phyloP scores from a whole-genome alignment of 2,888 invertebrate species.

The Cabera pusaria region DNA sequence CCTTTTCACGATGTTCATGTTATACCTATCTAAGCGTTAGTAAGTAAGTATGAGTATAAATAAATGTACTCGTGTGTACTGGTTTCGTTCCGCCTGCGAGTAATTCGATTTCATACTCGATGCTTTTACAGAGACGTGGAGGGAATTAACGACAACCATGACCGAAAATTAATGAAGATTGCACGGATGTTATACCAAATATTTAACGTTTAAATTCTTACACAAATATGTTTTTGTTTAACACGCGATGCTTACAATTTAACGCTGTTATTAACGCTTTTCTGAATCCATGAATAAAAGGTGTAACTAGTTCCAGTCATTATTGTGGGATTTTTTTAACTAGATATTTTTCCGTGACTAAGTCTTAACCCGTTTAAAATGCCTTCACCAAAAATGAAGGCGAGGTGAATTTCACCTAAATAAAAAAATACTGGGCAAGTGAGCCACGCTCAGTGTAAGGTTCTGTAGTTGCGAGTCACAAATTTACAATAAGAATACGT shows the following conservation, averaged over 20 bases:
- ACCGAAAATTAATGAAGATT: conserved; percentile 61
- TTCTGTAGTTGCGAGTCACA: too few species aligned
- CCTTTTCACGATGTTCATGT: too few species aligned
- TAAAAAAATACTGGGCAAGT: too few species aligned
- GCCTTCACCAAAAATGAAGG: too few species aligned
- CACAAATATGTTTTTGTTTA: conserved; percentile 41
- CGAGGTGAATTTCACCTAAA: too few species aligned
- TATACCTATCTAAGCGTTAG: neutral
- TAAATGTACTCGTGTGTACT: conserved; percentile 38
- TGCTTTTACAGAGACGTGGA: conserved; percentile 59
- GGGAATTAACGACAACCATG: conserved; percentile 62
- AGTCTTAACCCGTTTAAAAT: too few species aligned
- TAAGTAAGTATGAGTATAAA: neutral
- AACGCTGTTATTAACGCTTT: conserved; percentile 21
- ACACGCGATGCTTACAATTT: conserved; percentile 45
- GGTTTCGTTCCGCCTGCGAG: conserved; percentile 52
- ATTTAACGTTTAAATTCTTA: conserved; percentile 38
- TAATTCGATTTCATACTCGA: conserved; percentile 62
- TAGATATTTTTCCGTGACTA: too few species aligned
- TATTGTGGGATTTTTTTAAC: too few species aligned
- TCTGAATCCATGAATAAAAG: conserved; percentile 22
- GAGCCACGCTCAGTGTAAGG: too few species aligned
- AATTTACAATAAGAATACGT: too few species aligned
- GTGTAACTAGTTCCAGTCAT: too few species aligned
- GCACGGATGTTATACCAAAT: conserved; percentile 53